phyloP scores from a whole-genome alignment of 2,113 vertebrate genomes.

The Microtus pennsylvanicus region DNA sequence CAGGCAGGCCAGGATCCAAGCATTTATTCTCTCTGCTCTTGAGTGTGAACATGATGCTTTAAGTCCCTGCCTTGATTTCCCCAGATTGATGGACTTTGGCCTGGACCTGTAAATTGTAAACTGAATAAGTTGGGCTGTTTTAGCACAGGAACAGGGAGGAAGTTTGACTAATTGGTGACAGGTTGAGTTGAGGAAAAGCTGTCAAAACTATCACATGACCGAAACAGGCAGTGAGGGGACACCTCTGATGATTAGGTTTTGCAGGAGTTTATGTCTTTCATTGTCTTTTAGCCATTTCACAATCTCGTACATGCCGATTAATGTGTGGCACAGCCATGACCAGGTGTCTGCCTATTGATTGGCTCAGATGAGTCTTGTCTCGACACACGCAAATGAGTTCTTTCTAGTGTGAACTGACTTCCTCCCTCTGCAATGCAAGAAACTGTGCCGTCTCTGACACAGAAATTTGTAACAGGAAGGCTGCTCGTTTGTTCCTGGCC shows the following conservation, averaged over 20 bases:
- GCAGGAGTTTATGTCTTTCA: not conserved
- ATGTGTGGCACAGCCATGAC: not conserved
- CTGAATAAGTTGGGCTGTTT: not conserved
- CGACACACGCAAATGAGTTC: not conserved
- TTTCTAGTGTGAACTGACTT: not conserved
- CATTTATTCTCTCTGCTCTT: not conserved
- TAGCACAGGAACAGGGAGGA: not conserved
- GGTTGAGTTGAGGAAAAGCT: not conserved
- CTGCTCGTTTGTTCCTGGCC: too few species aligned
- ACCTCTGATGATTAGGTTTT: not conserved
- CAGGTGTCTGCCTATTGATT: not conserved
- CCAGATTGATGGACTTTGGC: not conserved
- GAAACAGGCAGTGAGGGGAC: not conserved
- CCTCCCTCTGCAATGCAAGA: not conserved
- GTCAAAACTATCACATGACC: not conserved
- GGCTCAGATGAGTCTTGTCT: not conserved
- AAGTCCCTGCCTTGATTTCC: not conserved
- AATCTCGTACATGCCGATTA: not conserved
- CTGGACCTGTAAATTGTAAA: not conserved
- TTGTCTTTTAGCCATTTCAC: conserved; percentile 2
- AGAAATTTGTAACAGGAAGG: not conserved
- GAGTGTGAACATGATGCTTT: not conserved
- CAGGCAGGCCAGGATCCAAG: not conserved
- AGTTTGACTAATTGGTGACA: not conserved
- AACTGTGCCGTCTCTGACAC: not conserved